Conservation (phyloP, 1,140 invertebrate genomes). For the Euwallacea similis region DNA sequence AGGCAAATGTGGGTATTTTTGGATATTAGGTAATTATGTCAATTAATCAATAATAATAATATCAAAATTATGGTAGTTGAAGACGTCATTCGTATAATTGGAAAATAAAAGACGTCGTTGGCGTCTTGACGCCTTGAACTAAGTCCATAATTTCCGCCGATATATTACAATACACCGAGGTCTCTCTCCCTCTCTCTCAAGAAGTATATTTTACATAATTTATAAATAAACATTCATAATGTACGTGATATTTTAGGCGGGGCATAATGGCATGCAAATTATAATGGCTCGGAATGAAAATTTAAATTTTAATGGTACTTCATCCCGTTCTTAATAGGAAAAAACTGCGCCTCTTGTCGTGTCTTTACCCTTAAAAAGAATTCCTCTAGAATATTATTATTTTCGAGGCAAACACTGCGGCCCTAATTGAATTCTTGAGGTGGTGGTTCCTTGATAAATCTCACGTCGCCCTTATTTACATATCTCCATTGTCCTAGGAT, state of each 20-base stretch:
- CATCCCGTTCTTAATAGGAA: slow-evolving; percentile 40
- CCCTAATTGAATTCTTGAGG: slow-evolving; percentile 15
- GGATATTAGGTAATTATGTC: no score
- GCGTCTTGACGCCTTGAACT: no score
- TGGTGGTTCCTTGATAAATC: slow-evolving; percentile 34
- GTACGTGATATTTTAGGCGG: slow-evolving; percentile 49
- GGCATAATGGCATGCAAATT: slow-evolving; percentile 52
- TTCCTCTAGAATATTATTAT: no score
- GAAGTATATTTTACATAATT: slow-evolving; percentile 51
- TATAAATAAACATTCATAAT: slow-evolving; percentile 55
- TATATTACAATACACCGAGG: no score
- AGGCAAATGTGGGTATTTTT: no score
- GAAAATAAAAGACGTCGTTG: no score
- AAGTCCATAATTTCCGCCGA: no score
- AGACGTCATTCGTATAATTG: no score
- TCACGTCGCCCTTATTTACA: slow-evolving; percentile 49
- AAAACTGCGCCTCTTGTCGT: slow-evolving; percentile 8
- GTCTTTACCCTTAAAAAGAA: slow-evolving; percentile 9
- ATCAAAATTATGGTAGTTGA: no score
- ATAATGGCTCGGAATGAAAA: slow-evolving; percentile 50
- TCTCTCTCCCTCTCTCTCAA: slow-evolving; percentile 16
- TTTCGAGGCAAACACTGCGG: no score
- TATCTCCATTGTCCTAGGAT: slow-evolving; percentile 52
- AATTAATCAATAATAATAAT: no score
- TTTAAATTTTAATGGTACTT: slow-evolving; percentile 50